Evolutionary conservation across 2,888 invertebrate genomes (phyloP), one percentile per base, ranked within the genome.

Genomic region (Trachelus tabidus): DNA sequence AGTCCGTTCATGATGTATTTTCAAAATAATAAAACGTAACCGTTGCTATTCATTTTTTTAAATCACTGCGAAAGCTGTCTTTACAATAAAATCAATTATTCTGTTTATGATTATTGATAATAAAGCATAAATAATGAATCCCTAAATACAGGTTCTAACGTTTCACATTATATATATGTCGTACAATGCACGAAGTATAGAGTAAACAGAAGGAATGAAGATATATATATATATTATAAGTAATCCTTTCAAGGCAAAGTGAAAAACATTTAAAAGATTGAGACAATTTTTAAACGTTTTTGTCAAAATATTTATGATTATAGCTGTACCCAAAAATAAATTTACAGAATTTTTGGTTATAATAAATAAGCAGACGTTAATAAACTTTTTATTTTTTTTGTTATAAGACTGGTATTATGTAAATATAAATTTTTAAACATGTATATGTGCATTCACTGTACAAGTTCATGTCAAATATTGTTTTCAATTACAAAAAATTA

Each of bases 1-100:
- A 87, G 86, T 85, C 75, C 86, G 68, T 73, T 40, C 33, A 73
- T 23, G 56, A 56, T 56, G 56, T 23, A 56, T 56, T 56, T 56
- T 56, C 23, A 9, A 56, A 56, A 56, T 23, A 23, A 56, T 56
- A 56, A 9, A 56, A 23, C 9, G 56, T 9, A 56, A 23, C 15
- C 9, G 56, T 56, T 56, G 0, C 56, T 23, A 34, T n/a, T 40
- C 33, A 33, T 34, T 4, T 71, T 33, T 12, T 11, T 3, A 35
- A 34, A 68, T 11, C 37, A 35, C 68, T 69, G 69, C 31, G 6
- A 11, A 31, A 30, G 9, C 15, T 71, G 34, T 30, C 3, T 73
- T 37, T 77, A 23, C 37, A 31, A 73, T 56, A 4, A 68, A 56
- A 56, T 56, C 9, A 9, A 56, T 56, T 56, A 56, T 56, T 56